phyloP scores from a whole-genome alignment of 2,113 vertebrate species.

The Illadopsis cleaveri region DNA sequence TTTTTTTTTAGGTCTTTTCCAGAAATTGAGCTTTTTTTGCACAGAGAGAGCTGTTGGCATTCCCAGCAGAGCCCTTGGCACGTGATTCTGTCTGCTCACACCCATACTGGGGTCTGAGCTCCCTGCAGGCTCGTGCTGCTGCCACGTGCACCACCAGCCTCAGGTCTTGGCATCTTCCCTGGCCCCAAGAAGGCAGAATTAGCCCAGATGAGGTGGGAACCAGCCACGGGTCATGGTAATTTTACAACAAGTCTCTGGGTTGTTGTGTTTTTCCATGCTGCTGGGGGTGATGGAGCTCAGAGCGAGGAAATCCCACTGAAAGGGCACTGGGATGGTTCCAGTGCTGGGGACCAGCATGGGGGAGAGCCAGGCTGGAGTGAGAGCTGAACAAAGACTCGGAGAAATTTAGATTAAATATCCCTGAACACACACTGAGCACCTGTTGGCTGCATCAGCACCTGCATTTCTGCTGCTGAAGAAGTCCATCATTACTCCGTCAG shows the following conservation, averaged over 20 bases:
- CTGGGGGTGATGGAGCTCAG: rapidly evolving
- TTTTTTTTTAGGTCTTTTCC: neutral
- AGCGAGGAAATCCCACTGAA: neutral
- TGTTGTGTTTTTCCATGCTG: neutral
- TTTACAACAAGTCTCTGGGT: neutral
- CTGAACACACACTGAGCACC: neutral
- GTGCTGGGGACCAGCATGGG: neutral
- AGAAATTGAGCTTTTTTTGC: neutral
- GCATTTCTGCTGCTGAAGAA: neutral
- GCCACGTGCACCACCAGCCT: rapidly evolving
- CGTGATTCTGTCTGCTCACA: rapidly evolving
- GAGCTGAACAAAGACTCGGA: neutral
- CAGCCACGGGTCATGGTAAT: neutral
- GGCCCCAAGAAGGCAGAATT: neutral
- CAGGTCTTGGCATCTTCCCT: neutral
- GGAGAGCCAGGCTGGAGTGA: neutral
- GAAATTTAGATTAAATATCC: slow-evolving; percentile 1
- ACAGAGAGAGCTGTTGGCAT: neutral
- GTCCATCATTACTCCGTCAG: slow-evolving; percentile 1
- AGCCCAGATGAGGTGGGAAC: neutral
- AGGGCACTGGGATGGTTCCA: neutral
- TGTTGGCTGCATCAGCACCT: slow-evolving; percentile 49
- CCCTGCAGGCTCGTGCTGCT: neutral
- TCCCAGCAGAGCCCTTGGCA: neutral
- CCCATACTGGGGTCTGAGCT: rapidly evolving